These are phyloP conservation scores for Forbesichthys papilliferus DNA, from an alignment of 2,113 vertebrate species.

Conservation along the genomic window DNA sequence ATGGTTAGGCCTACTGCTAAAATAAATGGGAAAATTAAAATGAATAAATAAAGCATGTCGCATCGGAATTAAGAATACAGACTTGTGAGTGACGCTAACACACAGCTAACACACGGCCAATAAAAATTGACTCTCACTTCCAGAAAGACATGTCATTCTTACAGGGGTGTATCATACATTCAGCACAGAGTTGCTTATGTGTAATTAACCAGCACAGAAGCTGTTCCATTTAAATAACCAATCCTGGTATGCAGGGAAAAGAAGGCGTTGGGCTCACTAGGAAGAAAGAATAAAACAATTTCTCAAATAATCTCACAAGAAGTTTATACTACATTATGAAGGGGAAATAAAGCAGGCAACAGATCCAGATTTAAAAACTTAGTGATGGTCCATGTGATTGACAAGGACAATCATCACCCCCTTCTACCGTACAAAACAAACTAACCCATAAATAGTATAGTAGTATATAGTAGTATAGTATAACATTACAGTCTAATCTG, in stretches of 20 bases:
- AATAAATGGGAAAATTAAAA: no score
- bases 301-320: constrained; percentile 44
- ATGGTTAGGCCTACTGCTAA: no score
- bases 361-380: constrained; percentile 25
- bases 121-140: no score
- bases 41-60: no score
- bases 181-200: no score
- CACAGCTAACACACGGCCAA: no score
- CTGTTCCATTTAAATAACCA: constrained; percentile 7
- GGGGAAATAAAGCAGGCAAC: constrained; percentile 37
- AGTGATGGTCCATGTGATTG: constrained; percentile 8
- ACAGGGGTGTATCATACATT: no score
- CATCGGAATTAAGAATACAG: no score
- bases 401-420: constrained; percentile 13
- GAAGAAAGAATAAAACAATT: constrained; percentile 18
- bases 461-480: not conserved
- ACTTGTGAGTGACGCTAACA: no score
- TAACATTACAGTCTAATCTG: constrained; percentile 20
- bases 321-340: constrained; percentile 57
- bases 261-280: constrained; percentile 10
- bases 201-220: not conserved
- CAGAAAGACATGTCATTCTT: no score
- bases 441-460: constrained; percentile 9
- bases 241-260: not conserved
- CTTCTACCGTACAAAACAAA: constrained; percentile 1